Evolutionary conservation across 2,797 vertebrate species (phyloP), one percentile per base, ranked within the genome.

Genomic region (Enteromius thamalakanensis): DNA sequence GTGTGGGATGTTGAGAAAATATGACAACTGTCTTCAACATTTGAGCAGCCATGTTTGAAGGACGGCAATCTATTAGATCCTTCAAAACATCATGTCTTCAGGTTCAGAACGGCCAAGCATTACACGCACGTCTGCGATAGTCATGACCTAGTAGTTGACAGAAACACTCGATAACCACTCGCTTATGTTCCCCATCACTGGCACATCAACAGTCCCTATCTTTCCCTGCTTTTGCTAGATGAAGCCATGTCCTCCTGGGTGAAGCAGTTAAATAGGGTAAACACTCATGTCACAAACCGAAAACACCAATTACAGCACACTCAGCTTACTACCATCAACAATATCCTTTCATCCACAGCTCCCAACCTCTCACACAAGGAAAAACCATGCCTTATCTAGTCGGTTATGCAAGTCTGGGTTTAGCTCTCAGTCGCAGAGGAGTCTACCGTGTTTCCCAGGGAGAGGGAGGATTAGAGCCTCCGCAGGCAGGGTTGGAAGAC

Each of bases 271-370:
- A 92, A 91, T 32, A 68, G 58, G 60, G 68, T 86, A 86, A 84
- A 88, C 77, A 79, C 55, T 90, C 86, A 92, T 89, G 88, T 75
- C 76, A 87, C 85, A 72, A 74, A 65, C 83, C 87, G 87, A 92
- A 94, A 93, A 93, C 88, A 91, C 84, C 91, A 91, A 91, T 94
- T 93, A 93, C 84, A 88, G 87, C 58, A 62, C 83, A 90, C 84
- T 87, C 88, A 89, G 85, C 88, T 83, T 90, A 89, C 90, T 86
- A 89, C 80, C 75, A 88, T 87, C 90, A 90, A 91, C 89, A 91
- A 84, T 81, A 83, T 53, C 86, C 91, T 91, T 91, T 93, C 88
- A 92, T 91, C 80, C 87, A 82, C 29, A 14, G 80, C 64, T 87
- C 84, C 88, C 83, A 84, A 68, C 72, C 83, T 85, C 89, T 89